phyloP scores from a whole-genome alignment of 2,113 vertebrate species.

The Nothoprocta perdicaria region DNA sequence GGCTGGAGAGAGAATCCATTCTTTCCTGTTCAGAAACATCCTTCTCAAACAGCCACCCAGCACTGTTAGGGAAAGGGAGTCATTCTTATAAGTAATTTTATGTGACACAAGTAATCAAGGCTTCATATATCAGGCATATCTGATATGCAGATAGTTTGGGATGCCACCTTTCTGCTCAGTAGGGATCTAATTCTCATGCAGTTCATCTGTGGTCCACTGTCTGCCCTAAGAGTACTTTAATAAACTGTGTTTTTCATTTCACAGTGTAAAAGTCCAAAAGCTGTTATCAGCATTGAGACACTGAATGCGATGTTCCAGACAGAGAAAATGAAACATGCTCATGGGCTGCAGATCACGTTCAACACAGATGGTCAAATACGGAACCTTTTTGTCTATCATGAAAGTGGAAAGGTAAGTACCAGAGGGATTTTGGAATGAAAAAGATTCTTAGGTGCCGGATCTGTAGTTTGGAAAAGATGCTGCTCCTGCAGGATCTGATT shows the following conservation, averaged over 20 bases:
- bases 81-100: not conserved
- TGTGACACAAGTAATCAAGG: not conserved
- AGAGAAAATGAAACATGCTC: slow-evolving; percentile 85
- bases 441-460: not conserved
- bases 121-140: not conserved
- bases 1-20: not conserved
- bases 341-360: slow-evolving; percentile 91
- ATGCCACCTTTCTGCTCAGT: not conserved
- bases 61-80: not conserved
- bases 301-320: slow-evolving; percentile 92
- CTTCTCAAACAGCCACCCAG: not conserved
- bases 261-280: slow-evolving; percentile 87
- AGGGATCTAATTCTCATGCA: not conserved
- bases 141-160: not conserved
- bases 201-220: not conserved
- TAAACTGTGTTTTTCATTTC: slow-evolving; percentile 46
- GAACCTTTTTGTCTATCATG: slow-evolving; percentile 90
- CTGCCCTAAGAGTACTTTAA: not conserved
- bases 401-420: slow-evolving; percentile 83
- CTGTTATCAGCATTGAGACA: slow-evolving; percentile 83
- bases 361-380: slow-evolving; percentile 75
- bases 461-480: not conserved
- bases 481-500: not conserved
- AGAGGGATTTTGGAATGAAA: not conserved
- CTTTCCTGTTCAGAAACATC: not conserved